Evolutionary conservation across 2,113 vertebrate genomes (phyloP).

Genomic region (Larimichthys polyactis): DNA sequence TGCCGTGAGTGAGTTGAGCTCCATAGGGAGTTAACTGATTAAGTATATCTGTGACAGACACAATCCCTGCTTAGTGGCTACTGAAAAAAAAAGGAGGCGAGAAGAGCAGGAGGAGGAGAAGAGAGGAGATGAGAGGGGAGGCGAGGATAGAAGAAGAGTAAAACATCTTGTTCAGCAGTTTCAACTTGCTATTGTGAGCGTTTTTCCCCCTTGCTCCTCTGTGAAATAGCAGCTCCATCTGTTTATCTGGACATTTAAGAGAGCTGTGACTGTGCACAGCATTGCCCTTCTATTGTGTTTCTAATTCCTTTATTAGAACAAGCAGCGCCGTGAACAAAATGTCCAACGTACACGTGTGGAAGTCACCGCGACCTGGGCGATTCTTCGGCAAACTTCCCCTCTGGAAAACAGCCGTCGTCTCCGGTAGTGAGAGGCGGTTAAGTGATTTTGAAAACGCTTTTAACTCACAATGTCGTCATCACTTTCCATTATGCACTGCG

Average conservation of each 20-base stretch:
- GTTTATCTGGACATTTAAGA: slow-evolving; percentile 26
- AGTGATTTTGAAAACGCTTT: too few species aligned
- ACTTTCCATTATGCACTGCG: too few species aligned
- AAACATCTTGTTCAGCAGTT: slow-evolving; percentile 73
- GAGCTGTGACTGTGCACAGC: not conserved
- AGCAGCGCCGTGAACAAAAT: too few species aligned
- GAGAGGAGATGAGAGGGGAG: slow-evolving; percentile 21
- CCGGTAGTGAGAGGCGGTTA: too few species aligned
- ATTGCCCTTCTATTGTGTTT: not conserved
- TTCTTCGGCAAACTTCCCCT: too few species aligned
- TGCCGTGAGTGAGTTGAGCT: slow-evolving; percentile 69
- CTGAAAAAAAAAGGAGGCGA: slow-evolving; percentile 51
- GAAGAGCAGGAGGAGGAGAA: slow-evolving; percentile 24
- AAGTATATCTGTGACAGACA: slow-evolving; percentile 80
- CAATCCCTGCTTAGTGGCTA: slow-evolving; percentile 73
- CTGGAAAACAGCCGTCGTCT: too few species aligned
- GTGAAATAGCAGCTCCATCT: slow-evolving; percentile 31
- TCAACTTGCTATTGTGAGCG: slow-evolving; percentile 32
- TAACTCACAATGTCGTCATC: too few species aligned
- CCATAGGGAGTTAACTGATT: slow-evolving; percentile 76
- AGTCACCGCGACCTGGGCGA: too few species aligned
- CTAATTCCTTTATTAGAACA: too few species aligned
- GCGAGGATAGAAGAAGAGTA: slow-evolving; percentile 44
- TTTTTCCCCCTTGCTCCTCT: slow-evolving; percentile 1
- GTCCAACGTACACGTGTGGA: too few species aligned